Conservation (phyloP, 2,888 invertebrate genomes). For the Idaea biselata region DNA sequence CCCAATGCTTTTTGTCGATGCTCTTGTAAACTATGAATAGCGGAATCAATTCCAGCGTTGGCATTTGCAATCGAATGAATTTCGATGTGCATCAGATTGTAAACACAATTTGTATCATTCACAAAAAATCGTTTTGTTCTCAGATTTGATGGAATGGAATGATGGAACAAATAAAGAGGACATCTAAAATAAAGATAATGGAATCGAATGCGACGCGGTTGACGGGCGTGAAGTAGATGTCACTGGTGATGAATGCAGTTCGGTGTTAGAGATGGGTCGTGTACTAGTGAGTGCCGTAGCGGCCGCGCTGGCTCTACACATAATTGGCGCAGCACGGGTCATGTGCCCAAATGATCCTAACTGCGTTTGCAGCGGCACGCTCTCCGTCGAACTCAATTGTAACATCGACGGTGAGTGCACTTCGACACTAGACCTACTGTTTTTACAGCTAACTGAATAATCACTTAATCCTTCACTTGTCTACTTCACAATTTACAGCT, state of each 20-base stretch:
- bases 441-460: constrained; percentile 30
- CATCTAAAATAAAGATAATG: constrained; percentile 30
- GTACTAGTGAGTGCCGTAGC: constrained; percentile 56
- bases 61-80: constrained; percentile 38
- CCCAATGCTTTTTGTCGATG: constrained; percentile 51
- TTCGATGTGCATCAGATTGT: constrained; percentile 33
- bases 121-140: constrained; percentile 38
- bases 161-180: constrained; percentile 26
- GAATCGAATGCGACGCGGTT: constrained; percentile 25
- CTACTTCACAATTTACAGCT: constrained; percentile 5
- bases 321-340: constrained; percentile 62
- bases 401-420: constrained; percentile 73
- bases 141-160: constrained; percentile 43
- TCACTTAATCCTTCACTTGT: constrained; percentile 5
- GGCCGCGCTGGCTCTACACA: constrained; percentile 58
- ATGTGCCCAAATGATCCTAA: constrained; percentile 72
- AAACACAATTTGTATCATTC: constrained; percentile 26
- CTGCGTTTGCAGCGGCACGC: constrained; percentile 73
- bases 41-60: constrained; percentile 49
- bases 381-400: constrained; percentile 73
- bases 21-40: constrained; percentile 58
- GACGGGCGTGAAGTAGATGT: constrained; percentile 36
- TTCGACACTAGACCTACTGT: constrained; percentile 29
- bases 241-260: constrained; percentile 33
- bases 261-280: constrained; percentile 49